phyloP scores from a whole-genome alignment of 1,140 invertebrate genomes.

The Drosophila rhopaloa region DNA sequence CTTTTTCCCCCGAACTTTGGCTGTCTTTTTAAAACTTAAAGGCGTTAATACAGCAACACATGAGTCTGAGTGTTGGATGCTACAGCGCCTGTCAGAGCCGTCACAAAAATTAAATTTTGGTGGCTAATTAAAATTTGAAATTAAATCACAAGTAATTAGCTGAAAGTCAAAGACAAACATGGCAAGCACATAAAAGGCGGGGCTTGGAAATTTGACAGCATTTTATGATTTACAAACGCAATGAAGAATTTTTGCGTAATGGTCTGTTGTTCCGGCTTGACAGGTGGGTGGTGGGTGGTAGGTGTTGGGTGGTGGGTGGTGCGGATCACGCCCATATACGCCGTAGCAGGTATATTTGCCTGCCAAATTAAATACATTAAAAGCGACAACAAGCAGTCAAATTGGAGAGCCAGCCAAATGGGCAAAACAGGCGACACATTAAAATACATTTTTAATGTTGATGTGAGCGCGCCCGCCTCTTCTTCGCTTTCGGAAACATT shows the following conservation, averaged over 20 bases:
- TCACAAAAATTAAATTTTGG: constrained; percentile 79
- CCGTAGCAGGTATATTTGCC: constrained; percentile 31
- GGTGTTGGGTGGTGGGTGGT: background rate
- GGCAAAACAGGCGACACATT: constrained; percentile 70
- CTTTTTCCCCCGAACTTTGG: background rate
- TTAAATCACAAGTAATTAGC: constrained; percentile 82
- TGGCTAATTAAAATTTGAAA: constrained; percentile 83
- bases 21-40: constrained; percentile 64
- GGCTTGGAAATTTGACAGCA: constrained; percentile 63
- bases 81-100: constrained; percentile 58
- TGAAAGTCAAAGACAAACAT: constrained; percentile 62
- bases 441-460: constrained; percentile 81
- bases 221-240: constrained; percentile 80
- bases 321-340: constrained; percentile 36
- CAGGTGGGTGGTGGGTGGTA: background rate
- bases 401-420: constrained; percentile 50
- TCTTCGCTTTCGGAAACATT: constrained; percentile 15
- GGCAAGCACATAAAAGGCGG: constrained; percentile 16
- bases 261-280: constrained; percentile 56
- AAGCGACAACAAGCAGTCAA: constrained; percentile 66
- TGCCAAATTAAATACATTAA: constrained; percentile 76
- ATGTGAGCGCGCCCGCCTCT: constrained; percentile 51
- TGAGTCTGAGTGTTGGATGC: constrained; percentile 30
- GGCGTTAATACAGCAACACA: constrained; percentile 52
- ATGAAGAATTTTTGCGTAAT: constrained; percentile 71